Conservation (phyloP, 2,888 invertebrate species). For the Mythimna impura region DNA sequence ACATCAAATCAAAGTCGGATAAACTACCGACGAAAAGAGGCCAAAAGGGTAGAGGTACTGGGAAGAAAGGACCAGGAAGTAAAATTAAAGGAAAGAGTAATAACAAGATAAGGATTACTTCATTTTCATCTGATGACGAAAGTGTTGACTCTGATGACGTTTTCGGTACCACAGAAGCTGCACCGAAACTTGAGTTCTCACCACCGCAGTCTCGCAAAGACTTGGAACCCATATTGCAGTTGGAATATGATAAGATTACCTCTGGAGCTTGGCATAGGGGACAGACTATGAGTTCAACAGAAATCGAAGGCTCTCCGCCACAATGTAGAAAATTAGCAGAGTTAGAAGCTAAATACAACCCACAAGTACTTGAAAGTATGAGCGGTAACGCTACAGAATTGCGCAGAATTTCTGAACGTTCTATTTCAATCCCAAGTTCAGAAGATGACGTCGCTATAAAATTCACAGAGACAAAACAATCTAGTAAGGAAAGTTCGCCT, state of each 20-base stretch:
- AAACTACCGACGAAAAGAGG: slow-evolving; percentile 92
- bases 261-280: slow-evolving; percentile 92
- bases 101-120: slow-evolving; percentile 93
- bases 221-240: slow-evolving; percentile 93
- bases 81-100: slow-evolving; percentile 91
- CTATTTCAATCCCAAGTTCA: slow-evolving; percentile 94
- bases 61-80: slow-evolving; percentile 89
- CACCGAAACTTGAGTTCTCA: slow-evolving; percentile 93
- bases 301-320: slow-evolving; percentile 94
- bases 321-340: slow-evolving; percentile 92
- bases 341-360: slow-evolving; percentile 92
- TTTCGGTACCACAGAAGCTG: slow-evolving; percentile 94
- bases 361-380: slow-evolving; percentile 91
- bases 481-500: slow-evolving; percentile 89
- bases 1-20: slow-evolving; percentile 91
- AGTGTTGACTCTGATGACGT: slow-evolving; percentile 94
- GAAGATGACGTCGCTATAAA: slow-evolving; percentile 93
- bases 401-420: slow-evolving; percentile 93
- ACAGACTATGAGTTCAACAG: slow-evolving; percentile 94
- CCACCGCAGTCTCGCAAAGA: slow-evolving; percentile 94
- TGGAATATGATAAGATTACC: slow-evolving; percentile 93
- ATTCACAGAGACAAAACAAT: slow-evolving; percentile 87
- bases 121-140: slow-evolving; percentile 94
- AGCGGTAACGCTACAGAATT: slow-evolving; percentile 92
- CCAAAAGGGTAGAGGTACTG: slow-evolving; percentile 91